These are phyloP conservation scores for Urocitellus parryii DNA, from an alignment of 2,113 vertebrate genomes.

Conservation along the genomic window DNA sequence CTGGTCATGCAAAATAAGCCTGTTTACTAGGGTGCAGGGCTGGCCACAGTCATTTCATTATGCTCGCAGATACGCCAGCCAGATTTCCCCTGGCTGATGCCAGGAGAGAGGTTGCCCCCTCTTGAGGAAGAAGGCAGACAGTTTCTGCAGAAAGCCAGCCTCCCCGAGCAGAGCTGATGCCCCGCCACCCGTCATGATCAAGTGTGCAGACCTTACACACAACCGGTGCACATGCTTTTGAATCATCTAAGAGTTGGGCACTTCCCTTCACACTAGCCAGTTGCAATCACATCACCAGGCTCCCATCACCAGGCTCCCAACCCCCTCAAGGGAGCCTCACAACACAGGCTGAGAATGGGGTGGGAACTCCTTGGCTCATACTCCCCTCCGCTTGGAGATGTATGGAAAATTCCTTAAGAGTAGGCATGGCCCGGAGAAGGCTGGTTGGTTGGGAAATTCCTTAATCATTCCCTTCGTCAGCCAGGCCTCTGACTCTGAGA, in stretches of 20 bases:
- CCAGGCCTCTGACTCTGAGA: background rate
- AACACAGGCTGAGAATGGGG: background rate
- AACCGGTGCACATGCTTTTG: background rate
- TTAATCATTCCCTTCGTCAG: background rate
- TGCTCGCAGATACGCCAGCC: background rate
- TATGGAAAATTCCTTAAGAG: background rate
- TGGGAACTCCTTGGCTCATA: background rate
- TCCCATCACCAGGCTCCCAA: background rate
- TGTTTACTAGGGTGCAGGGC: background rate
- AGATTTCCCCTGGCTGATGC: background rate
- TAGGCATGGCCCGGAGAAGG: background rate
- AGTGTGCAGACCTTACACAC: background rate
- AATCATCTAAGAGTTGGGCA: background rate
- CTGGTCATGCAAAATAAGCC: conserved; percentile 36
- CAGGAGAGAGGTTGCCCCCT: background rate
- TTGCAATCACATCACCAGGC: background rate
- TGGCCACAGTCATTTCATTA: background rate
- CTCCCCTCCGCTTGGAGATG: background rate
- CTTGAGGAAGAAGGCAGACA: background rate
- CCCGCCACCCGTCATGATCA: too few species aligned
- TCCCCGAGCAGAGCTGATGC: background rate
- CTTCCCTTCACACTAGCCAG: background rate
- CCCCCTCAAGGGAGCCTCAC: background rate
- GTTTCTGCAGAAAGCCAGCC: background rate
- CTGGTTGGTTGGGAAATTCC: background rate